Base-by-base conservation (phyloP, 2,888 invertebrate species). In the Acleris laterana region DNA sequence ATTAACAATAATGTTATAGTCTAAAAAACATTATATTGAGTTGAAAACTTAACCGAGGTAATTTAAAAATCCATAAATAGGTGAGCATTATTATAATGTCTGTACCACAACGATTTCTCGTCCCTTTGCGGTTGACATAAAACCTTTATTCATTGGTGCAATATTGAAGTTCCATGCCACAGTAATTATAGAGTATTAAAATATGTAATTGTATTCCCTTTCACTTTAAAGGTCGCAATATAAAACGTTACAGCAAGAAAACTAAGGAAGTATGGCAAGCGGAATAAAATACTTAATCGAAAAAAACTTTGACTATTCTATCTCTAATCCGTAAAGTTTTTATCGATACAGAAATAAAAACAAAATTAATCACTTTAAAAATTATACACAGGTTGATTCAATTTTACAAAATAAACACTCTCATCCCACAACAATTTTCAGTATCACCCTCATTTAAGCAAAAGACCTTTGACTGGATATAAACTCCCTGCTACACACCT, bases 41-140 rank as follows among this genome's bases (percentile, higher is more conserved):
- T 46, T 17, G 20, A 38, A 42, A 55, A 42, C 53, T 51, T 59
- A 64, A 42, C 58, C 25, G 44, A 55, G 25, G 48, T 59, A 59
- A 64, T 64, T 60, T 49, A 17, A 55, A 49, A 42, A 61, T 50
- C 60, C 50, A 61, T 65, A 65, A 61, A 61, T 65, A 60, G 55
- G 49, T 60, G 42, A 50, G 28, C 55, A 49, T 65, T 55, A 65
- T 65, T 65, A 61, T 55, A 65, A 49, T 19, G 49, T 49, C 11
- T 5, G 19, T 20, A 50, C 60, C 60, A 55, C 55, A 60, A 56
- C 55, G 48, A 55, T 48, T 58, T 42, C 20, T 42, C 22, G 22
- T 16, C n/a, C 46, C n/a, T 22, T 38, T 51, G 38, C 5, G 50
- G 59, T 25, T 60, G 42, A n/a, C 25, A 42, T 42, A 51, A 60